A percentile compares a stretch with the other conserved stretches of the same genome.
Conservation (phyloP, 37 sponge, comb jelly and placozoan species). For the Diacarnus erythraeanus region DNA sequence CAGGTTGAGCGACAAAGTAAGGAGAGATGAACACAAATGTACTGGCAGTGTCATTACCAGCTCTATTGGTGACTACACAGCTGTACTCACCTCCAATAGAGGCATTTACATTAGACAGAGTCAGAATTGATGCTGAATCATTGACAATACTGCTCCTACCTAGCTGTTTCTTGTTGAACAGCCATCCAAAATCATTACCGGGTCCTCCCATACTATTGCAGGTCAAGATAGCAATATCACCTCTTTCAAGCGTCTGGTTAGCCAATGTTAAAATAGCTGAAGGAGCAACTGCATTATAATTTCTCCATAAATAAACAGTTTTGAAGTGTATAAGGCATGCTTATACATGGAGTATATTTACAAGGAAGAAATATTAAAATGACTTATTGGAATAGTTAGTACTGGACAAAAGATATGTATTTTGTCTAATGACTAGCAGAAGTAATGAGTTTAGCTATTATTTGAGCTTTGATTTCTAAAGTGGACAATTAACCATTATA, state of each 20-base stretch:
- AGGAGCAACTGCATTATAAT: not conserved
- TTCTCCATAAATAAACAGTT: too few species aligned
- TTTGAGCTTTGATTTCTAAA: too few species aligned
- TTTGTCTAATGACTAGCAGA: too few species aligned
- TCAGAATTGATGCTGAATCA: constrained; percentile 1
- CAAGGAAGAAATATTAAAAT: too few species aligned
- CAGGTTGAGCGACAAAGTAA: not conserved
- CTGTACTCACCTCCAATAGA: constrained; percentile 58
- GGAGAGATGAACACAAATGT: constrained; percentile 26
- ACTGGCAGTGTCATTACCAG: constrained; percentile 26
- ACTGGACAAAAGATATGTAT: too few species aligned
- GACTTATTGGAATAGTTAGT: too few species aligned
- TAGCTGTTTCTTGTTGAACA: not conserved
- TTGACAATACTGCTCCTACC: not conserved
- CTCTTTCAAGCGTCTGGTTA: not conserved
- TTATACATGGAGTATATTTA: too few species aligned
- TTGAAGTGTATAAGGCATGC: too few species aligned
- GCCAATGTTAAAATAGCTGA: not conserved
- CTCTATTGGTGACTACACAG: constrained; percentile 48
- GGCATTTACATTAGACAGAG: constrained; percentile 26
- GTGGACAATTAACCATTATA: too few species aligned
- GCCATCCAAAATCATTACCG: constrained; percentile 46
- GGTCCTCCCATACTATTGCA: constrained; percentile 62
- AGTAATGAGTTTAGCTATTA: too few species aligned
- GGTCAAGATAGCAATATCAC: constrained; percentile 4